Evolutionary conservation across 2,113 vertebrate species (phyloP), one percentile per base, ranked within the genome.

Genomic region (Sterrhoptilus dennistouni): DNA sequence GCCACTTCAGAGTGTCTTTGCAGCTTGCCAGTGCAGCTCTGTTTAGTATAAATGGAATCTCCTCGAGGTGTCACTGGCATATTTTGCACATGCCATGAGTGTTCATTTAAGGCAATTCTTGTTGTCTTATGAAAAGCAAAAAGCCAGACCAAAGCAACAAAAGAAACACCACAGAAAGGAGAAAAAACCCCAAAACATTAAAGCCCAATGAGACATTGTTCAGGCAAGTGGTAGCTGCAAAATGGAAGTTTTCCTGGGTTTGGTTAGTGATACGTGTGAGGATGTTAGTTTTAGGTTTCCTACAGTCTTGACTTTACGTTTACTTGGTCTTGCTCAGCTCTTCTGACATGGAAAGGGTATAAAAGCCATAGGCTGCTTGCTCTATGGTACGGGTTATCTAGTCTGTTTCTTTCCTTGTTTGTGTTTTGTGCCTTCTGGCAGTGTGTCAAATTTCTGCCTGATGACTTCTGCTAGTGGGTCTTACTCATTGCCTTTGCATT

Each of bases 1-100:
- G 75, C 93, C 95, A 94, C 96, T 97, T 95, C 14, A 95, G 45
- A 90, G 3, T 82, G 38, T 44, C 81, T 83, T 74, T 96, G 66
- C 33, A 49, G 82, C 75, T 72, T 93, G 70, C 89, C 82, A 94
- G 82, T 29, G n/a, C 66, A 20, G 78, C 82, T 96, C 91, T 97
- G 81, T 50, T 85, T 91, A 50, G 52, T 80, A 64, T 94, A 93
- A 94, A 68, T 38, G 68, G 59, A 93, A 93, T 54, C 94, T 80
- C 87, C 96, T 89, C 29, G n/a, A 38, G 84, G 66, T 94, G 91
- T 83, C 91, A 76, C 50, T 79, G 36, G 66, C 24, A 23, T 59
- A 38, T 85, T 89, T 85, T 90, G 78, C 66, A 83, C 42, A 75
- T 95, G 57, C 81, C 24, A 4, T 35, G n/a, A 60, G 18, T 24